A percentile compares a stretch with the other conserved stretches of the same genome.
These are phyloP conservation scores for Ceratosolen fusciceps DNA, from an alignment of 1,140 invertebrate species.

Conservation along the genomic window DNA sequence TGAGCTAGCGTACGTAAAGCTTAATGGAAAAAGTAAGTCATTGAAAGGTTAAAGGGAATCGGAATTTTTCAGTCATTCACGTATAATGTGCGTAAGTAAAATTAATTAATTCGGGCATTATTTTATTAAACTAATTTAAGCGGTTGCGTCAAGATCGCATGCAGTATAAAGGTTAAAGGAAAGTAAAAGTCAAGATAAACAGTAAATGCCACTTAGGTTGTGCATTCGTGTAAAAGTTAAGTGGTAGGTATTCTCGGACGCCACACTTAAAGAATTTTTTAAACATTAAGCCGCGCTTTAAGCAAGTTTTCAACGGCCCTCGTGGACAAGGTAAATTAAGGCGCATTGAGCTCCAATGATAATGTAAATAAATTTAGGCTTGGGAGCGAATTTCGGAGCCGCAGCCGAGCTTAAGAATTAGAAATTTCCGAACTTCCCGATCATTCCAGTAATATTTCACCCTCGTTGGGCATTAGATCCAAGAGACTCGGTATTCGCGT, in stretches of 20 bases:
- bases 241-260: neutral
- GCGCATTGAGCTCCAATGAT: neutral
- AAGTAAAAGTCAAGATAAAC: constrained; percentile 1
- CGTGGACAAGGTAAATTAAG: constrained; percentile 7
- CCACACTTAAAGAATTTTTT: constrained; percentile 39
- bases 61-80: no score
- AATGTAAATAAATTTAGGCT: neutral
- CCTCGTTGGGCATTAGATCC: no score
- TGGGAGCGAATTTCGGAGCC: neutral
- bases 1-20: no score
- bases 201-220: constrained; percentile 18
- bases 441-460: no score
- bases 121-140: neutral
- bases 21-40: no score
- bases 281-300: constrained; percentile 20
- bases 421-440: no score
- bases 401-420: neutral
- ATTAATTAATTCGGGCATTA: neutral
- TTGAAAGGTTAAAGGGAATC: no score
- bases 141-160: neutral
- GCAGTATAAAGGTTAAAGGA: neutral
- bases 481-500: neutral
- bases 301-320: constrained; percentile 7
- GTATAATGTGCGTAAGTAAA: no score
- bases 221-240: constrained; percentile 17